phyloP scores from a whole-genome alignment of 2,113 vertebrate genomes.

The Aegotheles bennettii region DNA sequence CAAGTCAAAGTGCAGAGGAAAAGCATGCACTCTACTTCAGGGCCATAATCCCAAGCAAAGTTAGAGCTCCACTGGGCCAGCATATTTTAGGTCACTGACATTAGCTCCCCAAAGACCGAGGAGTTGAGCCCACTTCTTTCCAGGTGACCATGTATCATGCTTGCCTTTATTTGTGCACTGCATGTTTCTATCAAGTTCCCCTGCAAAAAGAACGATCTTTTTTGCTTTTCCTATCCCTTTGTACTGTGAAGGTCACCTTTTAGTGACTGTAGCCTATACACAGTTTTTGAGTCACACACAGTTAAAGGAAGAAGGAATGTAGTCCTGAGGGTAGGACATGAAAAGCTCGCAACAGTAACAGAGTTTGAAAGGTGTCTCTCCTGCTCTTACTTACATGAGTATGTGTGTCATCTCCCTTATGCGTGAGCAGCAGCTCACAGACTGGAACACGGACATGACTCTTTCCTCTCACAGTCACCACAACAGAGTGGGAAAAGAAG shows the following conservation, averaged over 20 bases:
- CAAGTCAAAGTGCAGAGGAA: not conserved
- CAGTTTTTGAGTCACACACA: not conserved
- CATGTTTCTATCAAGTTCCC: not conserved
- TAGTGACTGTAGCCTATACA: not conserved
- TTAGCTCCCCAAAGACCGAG: rapidly evolving
- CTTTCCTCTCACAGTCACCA: not conserved
- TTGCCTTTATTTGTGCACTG: not conserved
- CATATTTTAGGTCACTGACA: not conserved
- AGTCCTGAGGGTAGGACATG: not conserved
- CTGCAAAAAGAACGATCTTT: not conserved
- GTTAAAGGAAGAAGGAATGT: not conserved
- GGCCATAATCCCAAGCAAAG: not conserved
- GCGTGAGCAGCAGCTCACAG: rapidly evolving
- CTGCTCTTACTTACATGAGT: not conserved
- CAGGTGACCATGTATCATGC: not conserved
- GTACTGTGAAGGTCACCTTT: not conserved
- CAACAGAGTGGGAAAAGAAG: not conserved
- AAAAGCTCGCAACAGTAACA: not conserved
- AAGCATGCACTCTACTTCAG: not conserved
- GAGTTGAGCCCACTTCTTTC: not conserved
- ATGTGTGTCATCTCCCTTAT: not conserved
- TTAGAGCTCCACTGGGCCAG: not conserved
- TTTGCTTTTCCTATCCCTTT: not conserved
- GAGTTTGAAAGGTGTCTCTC: rapidly evolving
- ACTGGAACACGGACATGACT: not conserved